These are phyloP conservation scores for Sinonovacula constricta DNA, from an alignment of 1,140 invertebrate species.

Conservation along the genomic window DNA sequence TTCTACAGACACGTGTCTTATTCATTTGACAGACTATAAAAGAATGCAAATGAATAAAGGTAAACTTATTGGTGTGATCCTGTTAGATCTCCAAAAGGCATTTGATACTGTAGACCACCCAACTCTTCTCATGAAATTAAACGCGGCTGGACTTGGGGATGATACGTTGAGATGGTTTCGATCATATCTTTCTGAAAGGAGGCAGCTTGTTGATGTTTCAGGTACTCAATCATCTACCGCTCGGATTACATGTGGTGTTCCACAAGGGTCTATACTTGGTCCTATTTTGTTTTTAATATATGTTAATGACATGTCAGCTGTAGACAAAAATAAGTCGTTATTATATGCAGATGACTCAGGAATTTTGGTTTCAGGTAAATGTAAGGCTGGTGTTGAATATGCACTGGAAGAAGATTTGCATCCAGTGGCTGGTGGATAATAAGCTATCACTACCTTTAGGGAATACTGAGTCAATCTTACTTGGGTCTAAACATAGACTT, in stretches of 20 bases:
- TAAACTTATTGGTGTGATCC: conserved; percentile 31
- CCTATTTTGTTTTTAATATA: conserved; percentile 52
- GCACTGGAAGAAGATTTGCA: conserved; percentile 18
- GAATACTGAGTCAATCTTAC: conserved; percentile 28
- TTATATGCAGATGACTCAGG: conserved; percentile 56
- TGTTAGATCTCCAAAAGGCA: conserved; percentile 36
- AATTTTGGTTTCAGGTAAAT: conserved; percentile 46
- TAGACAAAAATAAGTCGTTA: conserved; percentile 28
- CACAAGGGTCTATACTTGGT: conserved; percentile 43
- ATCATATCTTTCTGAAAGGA: conserved; percentile 51
- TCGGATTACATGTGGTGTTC: conserved; percentile 42
- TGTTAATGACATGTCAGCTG: conserved; percentile 54
- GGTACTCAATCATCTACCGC: conserved; percentile 23
- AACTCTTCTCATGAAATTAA: conserved; percentile 29
- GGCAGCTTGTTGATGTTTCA: conserved; percentile 41
- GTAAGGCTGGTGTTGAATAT: too few relatives aligned
- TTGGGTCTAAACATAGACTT: conserved; percentile 32
- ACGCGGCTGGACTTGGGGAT: conserved; percentile 32
- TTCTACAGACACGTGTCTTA: conserved; percentile 33
- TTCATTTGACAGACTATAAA: conserved; percentile 30
- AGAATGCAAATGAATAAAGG: conserved; percentile 18
- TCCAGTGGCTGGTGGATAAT: conserved; percentile 29
- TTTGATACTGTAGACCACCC: conserved; percentile 53
- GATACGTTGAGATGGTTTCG: conserved; percentile 34
- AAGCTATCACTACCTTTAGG: conserved; percentile 41